These are phyloP conservation scores for Nothobranchius kuhntae DNA, from an alignment of 2,113 vertebrate genomes.

Conservation along the genomic window DNA sequence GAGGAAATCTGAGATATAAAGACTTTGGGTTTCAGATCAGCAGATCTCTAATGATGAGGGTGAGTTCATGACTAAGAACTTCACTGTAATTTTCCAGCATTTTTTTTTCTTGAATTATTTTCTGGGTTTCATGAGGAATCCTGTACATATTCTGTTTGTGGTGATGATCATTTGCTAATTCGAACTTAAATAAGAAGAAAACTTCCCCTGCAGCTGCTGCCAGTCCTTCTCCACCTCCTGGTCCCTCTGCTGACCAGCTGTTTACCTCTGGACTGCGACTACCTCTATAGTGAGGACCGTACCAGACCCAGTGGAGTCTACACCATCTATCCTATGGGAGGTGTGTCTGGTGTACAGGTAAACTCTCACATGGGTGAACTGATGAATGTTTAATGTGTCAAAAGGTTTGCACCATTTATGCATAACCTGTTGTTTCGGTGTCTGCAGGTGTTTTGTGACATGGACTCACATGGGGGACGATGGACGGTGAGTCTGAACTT, in stretches of 20 bases:
- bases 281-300: neutral
- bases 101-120: neutral
- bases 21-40: too few species aligned
- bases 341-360: constrained; percentile 15
- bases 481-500: constrained; percentile 37
- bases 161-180: too few species aligned
- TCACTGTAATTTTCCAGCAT: too few species aligned
- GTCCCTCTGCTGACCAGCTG: constrained; percentile 2
- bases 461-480: neutral
- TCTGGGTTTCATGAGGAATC: neutral
- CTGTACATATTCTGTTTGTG: neutral
- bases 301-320: constrained; percentile 10
- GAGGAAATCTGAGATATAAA: neutral
- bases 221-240: neutral
- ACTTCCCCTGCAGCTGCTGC: neutral
- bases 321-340: constrained; percentile 19
- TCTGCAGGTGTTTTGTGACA: constrained; percentile 37
- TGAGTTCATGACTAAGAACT: neutral
- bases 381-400: too few species aligned
- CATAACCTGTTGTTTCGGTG: neutral
- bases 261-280: constrained; percentile 7
- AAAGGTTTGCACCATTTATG: too few species aligned
- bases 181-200: neutral
- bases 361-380: neutral
- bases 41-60: neutral